These are phyloP conservation scores for Agrochola lota DNA, from an alignment of 2,888 invertebrate species.

Conservation along the genomic window DNA sequence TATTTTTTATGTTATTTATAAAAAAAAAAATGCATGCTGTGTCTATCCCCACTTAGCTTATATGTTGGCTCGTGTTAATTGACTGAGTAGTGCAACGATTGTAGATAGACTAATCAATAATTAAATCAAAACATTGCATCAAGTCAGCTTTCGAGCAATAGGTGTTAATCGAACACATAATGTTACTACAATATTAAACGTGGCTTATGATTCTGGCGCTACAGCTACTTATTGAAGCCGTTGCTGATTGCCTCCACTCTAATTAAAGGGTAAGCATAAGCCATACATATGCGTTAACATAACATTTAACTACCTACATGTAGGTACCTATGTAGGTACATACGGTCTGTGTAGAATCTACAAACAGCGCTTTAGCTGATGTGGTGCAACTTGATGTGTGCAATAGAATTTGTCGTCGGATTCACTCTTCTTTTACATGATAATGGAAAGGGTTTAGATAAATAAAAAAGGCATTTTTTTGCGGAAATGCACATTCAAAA, in stretches of 20 bases:
- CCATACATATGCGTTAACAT: conserved; percentile 30
- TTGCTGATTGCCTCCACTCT: conserved; percentile 34
- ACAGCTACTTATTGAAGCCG: conserved; percentile 24
- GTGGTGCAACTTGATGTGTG: background rate
- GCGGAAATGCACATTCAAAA: background rate
- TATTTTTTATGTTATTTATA: background rate
- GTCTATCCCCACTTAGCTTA: background rate
- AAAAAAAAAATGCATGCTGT: too few relatives aligned
- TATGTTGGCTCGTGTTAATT: background rate
- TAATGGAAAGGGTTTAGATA: background rate
- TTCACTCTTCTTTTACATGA: background rate
- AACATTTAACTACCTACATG: background rate
- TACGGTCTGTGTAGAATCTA: background rate
- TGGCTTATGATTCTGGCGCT: background rate
- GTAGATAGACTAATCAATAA: background rate
- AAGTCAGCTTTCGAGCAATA: background rate
- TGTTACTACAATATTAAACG: background rate
- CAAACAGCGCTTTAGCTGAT: background rate
- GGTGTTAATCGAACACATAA: background rate
- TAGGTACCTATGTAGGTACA: background rate
- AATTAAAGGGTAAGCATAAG: conserved; percentile 45
- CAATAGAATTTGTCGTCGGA: background rate
- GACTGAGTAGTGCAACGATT: background rate
- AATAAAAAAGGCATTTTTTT: background rate
- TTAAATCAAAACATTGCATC: background rate